Percentiles rank a stretch among this genome's conserved stretches.
Conservation (phyloP, 2,888 invertebrate species). For the Dolomedes plantarius region DNA sequence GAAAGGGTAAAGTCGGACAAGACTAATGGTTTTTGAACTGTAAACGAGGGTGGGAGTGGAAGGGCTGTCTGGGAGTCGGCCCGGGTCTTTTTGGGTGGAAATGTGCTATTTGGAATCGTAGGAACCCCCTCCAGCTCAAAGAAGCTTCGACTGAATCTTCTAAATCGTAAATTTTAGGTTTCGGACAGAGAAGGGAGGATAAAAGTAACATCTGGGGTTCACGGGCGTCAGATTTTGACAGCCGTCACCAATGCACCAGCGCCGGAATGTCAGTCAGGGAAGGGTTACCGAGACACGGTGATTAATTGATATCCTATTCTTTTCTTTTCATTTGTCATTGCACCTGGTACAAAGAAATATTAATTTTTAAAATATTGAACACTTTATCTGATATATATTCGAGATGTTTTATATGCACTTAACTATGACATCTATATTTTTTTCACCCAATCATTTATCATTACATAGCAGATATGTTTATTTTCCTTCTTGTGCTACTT, state of each 20-base stretch:
- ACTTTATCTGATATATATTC: neutral
- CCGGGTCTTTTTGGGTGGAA: slow-evolving; percentile 20
- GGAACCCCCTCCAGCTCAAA: slow-evolving; percentile 32
- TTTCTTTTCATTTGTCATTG: slow-evolving; percentile 32
- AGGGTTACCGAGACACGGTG: slow-evolving; percentile 46
- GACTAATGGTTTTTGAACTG: slow-evolving; percentile 57
- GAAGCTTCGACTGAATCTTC: neutral
- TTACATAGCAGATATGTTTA: too few species aligned
- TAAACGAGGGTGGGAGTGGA: slow-evolving; percentile 45
- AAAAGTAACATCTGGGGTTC: slow-evolving; percentile 33
- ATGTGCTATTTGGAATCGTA: slow-evolving; percentile 38
- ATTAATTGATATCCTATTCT: slow-evolving; percentile 45
- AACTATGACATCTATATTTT: slow-evolving; percentile 33
- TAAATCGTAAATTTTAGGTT: slow-evolving; percentile 50
- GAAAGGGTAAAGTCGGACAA: slow-evolving; percentile 59
- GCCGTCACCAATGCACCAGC: slow-evolving; percentile 48
- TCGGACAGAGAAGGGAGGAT: slow-evolving; percentile 50
- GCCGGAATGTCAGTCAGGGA: slow-evolving; percentile 46
- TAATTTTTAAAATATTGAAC: slow-evolving; percentile 19
- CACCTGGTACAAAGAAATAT: slow-evolving; percentile 56
- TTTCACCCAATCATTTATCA: slow-evolving; percentile 8
- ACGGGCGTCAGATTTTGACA: slow-evolving; percentile 62
- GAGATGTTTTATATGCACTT: slow-evolving; percentile 5
- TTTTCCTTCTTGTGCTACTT: too few species aligned
- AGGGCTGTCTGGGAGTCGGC: slow-evolving; percentile 41